Evolutionary conservation across 2,888 invertebrate genomes (phyloP).

Genomic region (Synanthedon tipuliformis): DNA sequence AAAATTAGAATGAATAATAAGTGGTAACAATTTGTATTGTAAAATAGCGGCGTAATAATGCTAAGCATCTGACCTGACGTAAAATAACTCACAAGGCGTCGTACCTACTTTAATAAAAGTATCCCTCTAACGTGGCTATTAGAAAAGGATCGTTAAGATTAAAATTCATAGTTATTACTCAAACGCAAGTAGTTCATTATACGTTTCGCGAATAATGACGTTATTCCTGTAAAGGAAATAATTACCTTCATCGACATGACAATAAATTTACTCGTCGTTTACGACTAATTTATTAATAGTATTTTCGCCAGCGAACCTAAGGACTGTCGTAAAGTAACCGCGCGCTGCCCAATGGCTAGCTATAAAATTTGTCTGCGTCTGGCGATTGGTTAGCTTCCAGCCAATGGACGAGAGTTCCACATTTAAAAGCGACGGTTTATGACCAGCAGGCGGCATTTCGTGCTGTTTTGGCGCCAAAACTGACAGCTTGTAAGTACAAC

Average conservation of each 20-base stretch:
- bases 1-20: too few relatives aligned
- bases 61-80: neutral
- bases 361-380: conserved; percentile 53
- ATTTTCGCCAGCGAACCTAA: conserved; percentile 65
- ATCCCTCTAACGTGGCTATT: neutral
- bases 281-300: conserved; percentile 70
- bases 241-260: conserved; percentile 54
- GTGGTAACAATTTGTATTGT: neutral
- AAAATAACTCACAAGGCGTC: conserved; percentile 21
- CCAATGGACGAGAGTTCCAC: conserved; percentile 53
- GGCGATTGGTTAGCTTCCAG: conserved; percentile 48
- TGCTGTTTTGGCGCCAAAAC: conserved; percentile 67
- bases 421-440: conserved; percentile 67
- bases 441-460: conserved; percentile 56
- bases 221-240: conserved; percentile 65
- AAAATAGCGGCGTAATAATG: conserved; percentile 1
- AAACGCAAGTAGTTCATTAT: neutral
- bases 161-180: conserved; percentile 12
- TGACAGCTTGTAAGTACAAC: conserved; percentile 38
- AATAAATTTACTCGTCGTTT: conserved; percentile 58
- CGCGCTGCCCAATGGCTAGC: conserved; percentile 49
- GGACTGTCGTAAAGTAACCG: conserved; percentile 60
- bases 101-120: conserved; percentile 6
- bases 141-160: conserved; percentile 9
- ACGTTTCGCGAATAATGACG: conserved; percentile 28